phyloP scores from a whole-genome alignment of 2,113 vertebrate genomes.

The Pithys albifrons region DNA sequence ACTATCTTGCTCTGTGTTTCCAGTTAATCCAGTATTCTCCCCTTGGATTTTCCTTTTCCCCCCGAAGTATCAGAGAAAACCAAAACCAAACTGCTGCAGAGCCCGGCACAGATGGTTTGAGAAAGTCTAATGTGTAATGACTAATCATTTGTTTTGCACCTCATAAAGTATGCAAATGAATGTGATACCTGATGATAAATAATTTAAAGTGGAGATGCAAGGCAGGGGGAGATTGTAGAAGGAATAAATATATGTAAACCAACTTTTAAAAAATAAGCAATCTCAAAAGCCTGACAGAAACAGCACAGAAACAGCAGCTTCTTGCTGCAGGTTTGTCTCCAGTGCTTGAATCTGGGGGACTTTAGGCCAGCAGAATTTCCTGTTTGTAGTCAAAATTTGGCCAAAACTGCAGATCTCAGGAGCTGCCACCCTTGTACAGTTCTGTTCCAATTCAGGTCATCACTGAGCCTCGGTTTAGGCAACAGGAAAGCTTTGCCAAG shows the following conservation, averaged over 20 bases:
- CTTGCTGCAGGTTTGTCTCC: not conserved
- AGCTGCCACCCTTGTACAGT: not conserved
- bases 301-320: not conserved
- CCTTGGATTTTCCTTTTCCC: not conserved
- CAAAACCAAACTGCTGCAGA: not conserved
- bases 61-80: not conserved
- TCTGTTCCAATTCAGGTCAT: not conserved
- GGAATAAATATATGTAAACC: not conserved
- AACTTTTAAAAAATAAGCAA: not conserved
- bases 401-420: not conserved
- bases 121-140: not conserved
- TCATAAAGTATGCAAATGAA: slow-evolving; percentile 62
- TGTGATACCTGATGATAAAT: slow-evolving; percentile 50
- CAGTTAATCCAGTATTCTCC: not conserved
- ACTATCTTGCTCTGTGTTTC: not conserved
- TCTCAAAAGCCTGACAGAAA: not conserved
- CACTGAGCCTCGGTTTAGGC: not conserved
- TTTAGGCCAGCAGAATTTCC: not conserved
- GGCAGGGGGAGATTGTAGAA: not conserved
- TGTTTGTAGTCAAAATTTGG: not conserved
- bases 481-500: not conserved
- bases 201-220: slow-evolving; percentile 25
- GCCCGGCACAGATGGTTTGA: slow-evolving; percentile 9
- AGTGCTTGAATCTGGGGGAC: not conserved
- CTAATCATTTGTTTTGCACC: slow-evolving; percentile 40